A percentile compares a stretch with the other conserved stretches of the same genome.
Conservation (phyloP, 1,140 invertebrate genomes). For the Anthonomus grandis region DNA sequence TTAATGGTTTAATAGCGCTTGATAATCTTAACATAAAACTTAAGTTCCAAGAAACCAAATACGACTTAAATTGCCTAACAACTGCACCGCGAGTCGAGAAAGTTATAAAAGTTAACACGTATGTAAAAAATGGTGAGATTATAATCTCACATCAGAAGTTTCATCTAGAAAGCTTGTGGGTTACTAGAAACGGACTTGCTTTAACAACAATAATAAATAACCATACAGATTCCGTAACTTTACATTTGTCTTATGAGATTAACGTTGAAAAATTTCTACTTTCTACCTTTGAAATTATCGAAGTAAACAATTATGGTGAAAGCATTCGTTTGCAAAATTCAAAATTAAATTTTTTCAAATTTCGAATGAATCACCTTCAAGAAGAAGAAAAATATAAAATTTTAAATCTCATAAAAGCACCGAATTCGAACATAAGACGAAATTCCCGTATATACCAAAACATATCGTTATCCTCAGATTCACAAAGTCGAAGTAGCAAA, state of each 20-base stretch:
- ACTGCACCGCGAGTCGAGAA: too few relatives aligned
- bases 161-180: conserved; percentile 2
- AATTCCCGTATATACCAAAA: conserved; percentile 19
- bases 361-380: neutral
- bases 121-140: conserved; percentile 11
- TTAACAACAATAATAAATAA: conserved; percentile 11
- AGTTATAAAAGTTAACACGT: conserved; percentile 5
- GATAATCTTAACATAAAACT: conserved; percentile 10
- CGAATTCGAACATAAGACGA: too few relatives aligned
- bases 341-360: too few relatives aligned
- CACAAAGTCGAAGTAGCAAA: conserved; percentile 17
- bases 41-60: neutral
- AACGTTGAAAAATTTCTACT: conserved; percentile 5
- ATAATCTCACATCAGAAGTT: conserved; percentile 10
- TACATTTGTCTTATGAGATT: conserved; percentile 2
- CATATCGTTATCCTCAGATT: conserved; percentile 7
- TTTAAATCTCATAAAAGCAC: conserved; percentile 14
- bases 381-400: conserved; percentile 17
- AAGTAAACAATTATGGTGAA: conserved; percentile 7
- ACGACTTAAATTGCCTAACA: too few relatives aligned
- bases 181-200: too few relatives aligned
- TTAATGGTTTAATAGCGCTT: conserved; percentile 10
- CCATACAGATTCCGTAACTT: too few relatives aligned
- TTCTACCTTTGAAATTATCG: neutral
- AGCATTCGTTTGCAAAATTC: neutral